Evolutionary conservation across 2,113 vertebrate species (phyloP), one percentile per base, ranked within the genome.

Genomic region (Micromys minutus): DNA sequence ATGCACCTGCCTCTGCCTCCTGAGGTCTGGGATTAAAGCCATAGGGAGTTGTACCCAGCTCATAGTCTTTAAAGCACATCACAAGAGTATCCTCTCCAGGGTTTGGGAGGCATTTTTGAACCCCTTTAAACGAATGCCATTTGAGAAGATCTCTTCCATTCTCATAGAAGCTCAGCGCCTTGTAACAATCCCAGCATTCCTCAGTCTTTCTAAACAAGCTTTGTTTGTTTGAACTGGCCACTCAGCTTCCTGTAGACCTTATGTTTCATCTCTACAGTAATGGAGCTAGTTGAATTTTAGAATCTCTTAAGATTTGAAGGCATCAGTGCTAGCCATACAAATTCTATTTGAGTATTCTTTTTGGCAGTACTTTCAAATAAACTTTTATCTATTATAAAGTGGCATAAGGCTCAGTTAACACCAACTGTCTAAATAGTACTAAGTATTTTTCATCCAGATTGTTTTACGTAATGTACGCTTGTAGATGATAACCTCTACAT

Each of bases 301-400:
- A 5, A 12, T 63, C 47, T 83, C 55, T 61, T 88, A 72, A 61
- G 52, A 89, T 75, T 89, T 29, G 55, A 85, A 85, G 52, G 11
- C 2, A 87, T 61, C 69, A 74, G 1, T 8, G 4, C 12, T 90
- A 79, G 42, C 5, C 61, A 69, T 89, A 63, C 11, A 69, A 24
- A 42, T 93, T 88, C 71, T 75, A 71, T 52, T 55, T 63, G 91
- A 36, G 9, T 75, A 45, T 47, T 90, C 31, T 74, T 87, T 89
- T 72, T 87, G 94, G 39, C 67, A 24, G 86, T 89, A 81, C 34
- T 91, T 84, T 93, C 93, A 77, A 71, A 75, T 19, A 77, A 85
- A 69, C 81, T 59, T 92, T 77, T 59, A 11, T 90, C 8, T 83
- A 13, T 72, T 39, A 10, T 69, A 93, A 75, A 69, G 12, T 87